Base-by-base conservation (phyloP, 2,113 vertebrate genomes). In the Aptenodytes forsteri region DNA sequence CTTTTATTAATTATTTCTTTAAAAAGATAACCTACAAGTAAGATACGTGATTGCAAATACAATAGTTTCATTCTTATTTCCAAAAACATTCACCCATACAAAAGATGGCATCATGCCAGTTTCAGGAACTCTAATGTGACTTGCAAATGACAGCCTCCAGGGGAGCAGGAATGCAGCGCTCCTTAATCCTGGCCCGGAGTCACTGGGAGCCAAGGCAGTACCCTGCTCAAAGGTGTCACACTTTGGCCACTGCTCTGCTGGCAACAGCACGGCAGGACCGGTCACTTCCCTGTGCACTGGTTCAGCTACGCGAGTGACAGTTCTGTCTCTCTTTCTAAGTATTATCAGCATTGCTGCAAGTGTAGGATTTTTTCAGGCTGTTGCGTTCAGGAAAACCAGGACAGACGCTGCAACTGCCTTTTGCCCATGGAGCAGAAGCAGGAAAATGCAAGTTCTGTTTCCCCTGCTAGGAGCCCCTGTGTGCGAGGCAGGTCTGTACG, bases 211-310 rank as follows among this genome's bases (percentile, higher is more conserved):
- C 14, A 10, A 8, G 72, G 67, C 49, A 56, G 18, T 19, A 8
- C 36, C 19, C n/a, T 52, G 56, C 77, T 56, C 69, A 13, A 11
- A 36, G 17, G 16, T 54, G 16, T 52, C 66, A 16, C 16, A 2
- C 40, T 7, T 40, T 30, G n/a, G 77, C 46, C 25, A 0, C 49
- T 54, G 38, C 46, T 61, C 16, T 61, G 42, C 64, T 87, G 87
- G 13, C 1, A 29, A 17, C 73, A 19, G 77, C 5, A 3, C 38
- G 23, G n/a, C 11, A 2, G 65, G 52, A 32, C 18, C 6, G 0
- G 11, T 32, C 61, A 0, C 61, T 67, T 55, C 34, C 49, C n/a
- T 10, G 21, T 9, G 34, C 52, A 2, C 32, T 17, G 18, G 13
- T 36, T 38, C 54, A 64, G 30, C 49, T 49, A 10, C 2, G 1